Evolutionary conservation across 1,140 invertebrate genomes (phyloP).

Genomic region (Acromyrmex heyeri): DNA sequence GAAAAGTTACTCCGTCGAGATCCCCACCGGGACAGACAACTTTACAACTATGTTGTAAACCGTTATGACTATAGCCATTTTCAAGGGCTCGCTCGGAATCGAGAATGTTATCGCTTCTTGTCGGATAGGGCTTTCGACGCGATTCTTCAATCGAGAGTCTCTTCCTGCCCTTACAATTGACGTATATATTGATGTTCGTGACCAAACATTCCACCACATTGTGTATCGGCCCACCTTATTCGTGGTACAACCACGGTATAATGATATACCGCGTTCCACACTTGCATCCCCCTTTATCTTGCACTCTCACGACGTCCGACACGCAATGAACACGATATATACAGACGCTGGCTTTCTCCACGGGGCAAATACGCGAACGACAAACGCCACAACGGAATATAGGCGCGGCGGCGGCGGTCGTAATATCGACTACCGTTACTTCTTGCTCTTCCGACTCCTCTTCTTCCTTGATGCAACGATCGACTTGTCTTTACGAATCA

Average conservation of each 20-base stretch:
- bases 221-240: not conserved
- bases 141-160: not conserved
- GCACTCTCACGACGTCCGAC: constrained; percentile 33
- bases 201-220: not conserved
- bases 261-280: not conserved
- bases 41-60: constrained; percentile 39
- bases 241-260: not conserved
- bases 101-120: not conserved
- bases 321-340: constrained; percentile 30
- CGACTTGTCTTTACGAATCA: constrained; percentile 55
- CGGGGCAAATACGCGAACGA: constrained; percentile 50
- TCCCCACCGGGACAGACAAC: constrained; percentile 5
- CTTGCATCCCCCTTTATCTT: constrained; percentile 29
- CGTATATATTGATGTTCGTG: not conserved
- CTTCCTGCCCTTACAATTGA: not conserved
- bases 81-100: constrained; percentile 18
- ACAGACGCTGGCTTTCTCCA: constrained; percentile 62
- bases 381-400: constrained; percentile 61
- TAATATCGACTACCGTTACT: constrained; percentile 76
- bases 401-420: constrained; percentile 67
- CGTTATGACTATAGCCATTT: constrained; percentile 43
- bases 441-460: constrained; percentile 63
- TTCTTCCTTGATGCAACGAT: constrained; percentile 53
- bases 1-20: constrained; percentile 49
- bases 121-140: not conserved